These are phyloP conservation scores for Ypsolopha sequella DNA, from an alignment of 2,888 invertebrate species.

Conservation along the genomic window DNA sequence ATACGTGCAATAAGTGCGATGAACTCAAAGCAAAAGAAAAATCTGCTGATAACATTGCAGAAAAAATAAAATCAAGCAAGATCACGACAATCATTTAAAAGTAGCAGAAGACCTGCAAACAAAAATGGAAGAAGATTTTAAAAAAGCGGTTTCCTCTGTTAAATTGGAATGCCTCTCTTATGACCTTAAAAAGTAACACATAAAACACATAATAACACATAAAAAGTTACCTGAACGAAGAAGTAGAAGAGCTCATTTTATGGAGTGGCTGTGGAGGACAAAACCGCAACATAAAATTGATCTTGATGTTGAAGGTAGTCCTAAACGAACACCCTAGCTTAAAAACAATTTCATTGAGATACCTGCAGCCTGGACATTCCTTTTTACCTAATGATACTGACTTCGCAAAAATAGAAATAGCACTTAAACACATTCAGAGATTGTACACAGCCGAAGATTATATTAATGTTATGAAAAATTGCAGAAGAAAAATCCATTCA, in stretches of 20 bases:
- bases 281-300: conserved; percentile 12
- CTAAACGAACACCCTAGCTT: background rate
- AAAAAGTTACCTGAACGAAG: background rate
- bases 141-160: no score
- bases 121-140: background rate
- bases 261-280: conserved; percentile 13
- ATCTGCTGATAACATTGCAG: conserved; percentile 2
- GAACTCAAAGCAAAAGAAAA: background rate
- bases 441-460: no score
- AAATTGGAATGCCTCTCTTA: conserved; percentile 4
- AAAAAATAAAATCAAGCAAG: conserved; percentile 4
- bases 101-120: background rate
- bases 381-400: no score
- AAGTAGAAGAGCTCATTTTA: conserved; percentile 4
- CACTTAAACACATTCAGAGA: no score
- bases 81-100: conserved; percentile 2
- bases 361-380: no score
- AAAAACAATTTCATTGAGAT: no score
- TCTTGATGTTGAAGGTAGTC: conserved; percentile 9
- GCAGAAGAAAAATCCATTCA: no score
- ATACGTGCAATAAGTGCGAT: conserved; percentile 6
- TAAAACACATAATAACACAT: no score
- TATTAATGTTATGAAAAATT: no score
- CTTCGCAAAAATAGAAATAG: no score
- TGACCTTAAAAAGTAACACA: conserved; percentile 10